Conservation (phyloP, 1,140 invertebrate genomes). For the Drosophila chauvacae region DNA sequence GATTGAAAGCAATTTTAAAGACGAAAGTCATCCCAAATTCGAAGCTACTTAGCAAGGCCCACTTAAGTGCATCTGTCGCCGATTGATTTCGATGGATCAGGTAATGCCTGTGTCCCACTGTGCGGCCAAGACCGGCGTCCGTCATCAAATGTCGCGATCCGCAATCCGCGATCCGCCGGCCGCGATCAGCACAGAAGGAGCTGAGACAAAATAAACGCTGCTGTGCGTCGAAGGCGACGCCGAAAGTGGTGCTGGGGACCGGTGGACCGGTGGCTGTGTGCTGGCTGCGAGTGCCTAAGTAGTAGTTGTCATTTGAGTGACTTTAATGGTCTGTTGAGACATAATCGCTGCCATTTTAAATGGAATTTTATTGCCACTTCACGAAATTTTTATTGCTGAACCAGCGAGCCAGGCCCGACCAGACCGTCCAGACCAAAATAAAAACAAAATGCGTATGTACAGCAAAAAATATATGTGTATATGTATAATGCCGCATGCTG, state of each 20-base stretch:
- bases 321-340: conserved; percentile 85
- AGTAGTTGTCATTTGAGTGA: conserved; percentile 85
- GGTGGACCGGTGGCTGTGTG: conserved; percentile 35
- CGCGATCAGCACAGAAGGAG: conserved; percentile 61
- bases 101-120: conserved; percentile 71
- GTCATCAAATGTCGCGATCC: conserved; percentile 76
- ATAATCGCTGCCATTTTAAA: conserved; percentile 85
- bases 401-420: conserved; percentile 30
- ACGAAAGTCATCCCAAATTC: conserved; percentile 1
- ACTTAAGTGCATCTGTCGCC: conserved; percentile 5
- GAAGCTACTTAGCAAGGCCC: conserved; percentile 5
- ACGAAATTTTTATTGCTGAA: conserved; percentile 80
- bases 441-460: conserved; percentile 44
- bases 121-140: conserved; percentile 61
- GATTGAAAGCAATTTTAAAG: not conserved
- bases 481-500: conserved; percentile 59
- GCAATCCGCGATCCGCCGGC: conserved; percentile 7
- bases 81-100: conserved; percentile 16
- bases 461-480: conserved; percentile 24
- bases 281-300: conserved; percentile 72
- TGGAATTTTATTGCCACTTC: conserved; percentile 84
- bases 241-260: conserved; percentile 31
- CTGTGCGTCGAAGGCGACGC: conserved; percentile 43
- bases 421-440: conserved; percentile 28
- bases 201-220: conserved; percentile 42